Evolutionary conservation across 2,113 vertebrate species (phyloP), one percentile per base, ranked within the genome.

Genomic region (Pterophyllum scalare): DNA sequence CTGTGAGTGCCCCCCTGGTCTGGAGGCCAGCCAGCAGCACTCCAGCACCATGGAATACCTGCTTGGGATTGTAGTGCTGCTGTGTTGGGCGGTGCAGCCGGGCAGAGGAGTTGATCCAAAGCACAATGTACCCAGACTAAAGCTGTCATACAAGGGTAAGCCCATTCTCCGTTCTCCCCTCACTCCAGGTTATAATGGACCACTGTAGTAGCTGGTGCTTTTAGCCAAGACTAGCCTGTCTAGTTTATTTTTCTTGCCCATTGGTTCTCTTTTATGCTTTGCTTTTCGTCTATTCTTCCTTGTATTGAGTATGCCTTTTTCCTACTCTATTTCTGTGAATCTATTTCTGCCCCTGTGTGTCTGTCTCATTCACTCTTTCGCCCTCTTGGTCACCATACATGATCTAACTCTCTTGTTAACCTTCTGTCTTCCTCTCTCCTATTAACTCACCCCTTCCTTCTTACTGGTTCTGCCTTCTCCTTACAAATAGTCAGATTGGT

Each of bases 71-170:
- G 96, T 97, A 95, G 95, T 96, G 95, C 95, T 99, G 94, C 95
- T 97, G 95, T 97, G 97, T 91, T 96, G 96, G 96, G 95, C 94
- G 85, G 94, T 97, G 90, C 96, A 97, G 94, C 94, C 95, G 5
- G 96, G 95, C 77, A 95, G 94, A 95, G 97, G 96, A 87, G 95
- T 94, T 70, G 96, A 97, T 91, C 96, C 96, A 92, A 97, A 96
- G 96, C 97, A 95, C 96, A 97, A 96, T n/a, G 97, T 98, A 90
- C 98, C 98, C 19, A 96, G 98, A 91, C 96, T 99, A 93, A 98
- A 96, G 96, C 96, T 99, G 75, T 97, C 98, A 87, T 98, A 97
- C 93, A 98, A 97, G 96, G 98, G 98, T 99, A 96, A 97, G 96
- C 85, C 59, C 72, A 22, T 82, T 92, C 81, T 89, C 61, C 12